Evolutionary conservation across 2,113 vertebrate species (phyloP).

Genomic region (Stictonetta naevosa): DNA sequence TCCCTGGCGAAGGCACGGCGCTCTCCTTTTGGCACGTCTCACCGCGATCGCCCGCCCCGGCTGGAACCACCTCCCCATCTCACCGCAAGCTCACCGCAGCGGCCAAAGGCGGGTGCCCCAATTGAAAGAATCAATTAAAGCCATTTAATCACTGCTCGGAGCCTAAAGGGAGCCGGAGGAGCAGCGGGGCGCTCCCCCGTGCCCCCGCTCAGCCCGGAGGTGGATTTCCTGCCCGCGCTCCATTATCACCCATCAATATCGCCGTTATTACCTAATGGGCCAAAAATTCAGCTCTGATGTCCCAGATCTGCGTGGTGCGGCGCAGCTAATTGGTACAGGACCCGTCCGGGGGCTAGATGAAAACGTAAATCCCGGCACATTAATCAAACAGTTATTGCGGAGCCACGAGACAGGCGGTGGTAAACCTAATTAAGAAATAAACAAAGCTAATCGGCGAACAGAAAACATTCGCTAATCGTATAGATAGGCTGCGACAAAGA

Average conservation of each 20-base stretch:
- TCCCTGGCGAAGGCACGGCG: rapidly evolving
- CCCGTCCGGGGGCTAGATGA: conserved; percentile 69
- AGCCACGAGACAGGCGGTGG: conserved; percentile 57
- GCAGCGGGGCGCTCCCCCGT: neutral
- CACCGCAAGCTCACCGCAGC: rapidly evolving
- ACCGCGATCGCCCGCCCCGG: rapidly evolving
- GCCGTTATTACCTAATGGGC: conserved; percentile 73
- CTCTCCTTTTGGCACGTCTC: neutral
- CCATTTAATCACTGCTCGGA: neutral
- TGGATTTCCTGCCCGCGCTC: conserved; percentile 39
- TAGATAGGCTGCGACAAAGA: conserved; percentile 21
- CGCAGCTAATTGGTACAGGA: conserved; percentile 68
- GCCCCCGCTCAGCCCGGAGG: neutral
- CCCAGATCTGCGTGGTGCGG: conserved; percentile 30
- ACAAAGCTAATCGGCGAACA: conserved; percentile 77
- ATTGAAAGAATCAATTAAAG: neutral
- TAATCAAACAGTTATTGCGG: conserved; percentile 80
- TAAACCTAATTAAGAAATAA: conserved; percentile 80
- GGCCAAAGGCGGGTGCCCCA: neutral
- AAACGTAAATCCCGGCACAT: conserved; percentile 73
- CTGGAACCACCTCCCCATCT: neutral
- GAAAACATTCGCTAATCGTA: conserved; percentile 72
- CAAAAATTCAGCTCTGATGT: conserved; percentile 49
- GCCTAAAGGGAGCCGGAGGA: neutral
- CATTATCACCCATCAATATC: conserved; percentile 76